Conservation (phyloP, 2,113 vertebrate genomes). For the Pithys albifrons region DNA sequence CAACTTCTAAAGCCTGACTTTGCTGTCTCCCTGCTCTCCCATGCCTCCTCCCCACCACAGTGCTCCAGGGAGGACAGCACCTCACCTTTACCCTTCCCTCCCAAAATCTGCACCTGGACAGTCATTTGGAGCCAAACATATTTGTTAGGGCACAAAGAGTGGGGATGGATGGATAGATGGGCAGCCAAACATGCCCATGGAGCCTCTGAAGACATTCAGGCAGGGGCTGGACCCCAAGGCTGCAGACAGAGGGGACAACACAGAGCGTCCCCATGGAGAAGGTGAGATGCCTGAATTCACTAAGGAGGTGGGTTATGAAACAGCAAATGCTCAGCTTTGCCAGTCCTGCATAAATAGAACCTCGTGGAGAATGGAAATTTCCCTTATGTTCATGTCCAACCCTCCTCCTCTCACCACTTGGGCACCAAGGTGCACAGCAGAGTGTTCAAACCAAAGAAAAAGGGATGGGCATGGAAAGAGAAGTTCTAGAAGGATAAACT, state of each 20-base stretch:
- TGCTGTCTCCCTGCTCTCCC: neutral
- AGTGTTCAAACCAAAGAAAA: neutral
- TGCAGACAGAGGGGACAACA: rapidly evolving
- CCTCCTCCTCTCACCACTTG: rapidly evolving
- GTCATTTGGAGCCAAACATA: neutral
- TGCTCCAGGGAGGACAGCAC: neutral
- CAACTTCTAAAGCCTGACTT: neutral
- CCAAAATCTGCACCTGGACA: neutral
- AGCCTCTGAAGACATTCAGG: neutral
- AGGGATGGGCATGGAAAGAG: neutral
- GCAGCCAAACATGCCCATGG: neutral
- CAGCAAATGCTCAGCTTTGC: rapidly evolving
- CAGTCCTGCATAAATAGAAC: neutral
- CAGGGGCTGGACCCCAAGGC: neutral
- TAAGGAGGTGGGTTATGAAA: neutral
- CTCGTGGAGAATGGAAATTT: rapidly evolving
- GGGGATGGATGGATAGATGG: neutral
- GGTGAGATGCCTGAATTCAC: neutral
- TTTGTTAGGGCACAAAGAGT: rapidly evolving
- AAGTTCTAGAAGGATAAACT: neutral
- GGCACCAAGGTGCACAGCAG: rapidly evolving
- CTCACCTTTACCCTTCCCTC: too few species aligned
- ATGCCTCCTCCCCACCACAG: neutral
- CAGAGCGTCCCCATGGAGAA: rapidly evolving
- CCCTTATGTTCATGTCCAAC: neutral